Base-by-base conservation (phyloP, 2,113 vertebrate genomes). In the Protobothrops mucrosquamatus region DNA sequence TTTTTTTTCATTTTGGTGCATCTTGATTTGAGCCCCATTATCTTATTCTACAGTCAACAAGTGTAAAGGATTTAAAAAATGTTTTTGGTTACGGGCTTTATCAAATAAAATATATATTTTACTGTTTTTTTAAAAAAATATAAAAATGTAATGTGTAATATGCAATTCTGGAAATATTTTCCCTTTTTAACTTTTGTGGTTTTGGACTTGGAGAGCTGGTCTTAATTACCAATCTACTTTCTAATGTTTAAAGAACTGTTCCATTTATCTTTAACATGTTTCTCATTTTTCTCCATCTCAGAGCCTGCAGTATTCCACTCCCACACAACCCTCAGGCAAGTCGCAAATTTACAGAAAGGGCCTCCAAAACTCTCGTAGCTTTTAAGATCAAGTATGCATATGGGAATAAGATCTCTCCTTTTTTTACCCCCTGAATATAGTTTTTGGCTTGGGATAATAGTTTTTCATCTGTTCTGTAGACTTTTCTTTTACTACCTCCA, bases 121-220 rank as follows among this genome's bases (percentile, higher is more conserved):
- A 97, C 96, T 96, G 94, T 14, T 24, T 96, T 97, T 97, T 97
- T 95, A n/a, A 39, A 39, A 39, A 95, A 94, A 87, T 55, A 92
- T 46, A 61, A n/a, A 85, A 61, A 92, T 20, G 97, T 97, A 97
- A 97, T 97, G 96, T 94, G 97, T 97, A 98, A 98, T 97, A 96
- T 97, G 96, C 97, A 98, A 98, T 98, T 97, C 97, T 98, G 97
- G 97, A 98, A 97, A 97, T 97, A 97, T 98, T 98, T 98, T 98
- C 96, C 97, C 97, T 97, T 98, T 98, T 97, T 97, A 97, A 97
- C 96, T 97, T 97, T 96, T 97, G 97, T 97, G 98, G 98, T 97
- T 98, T 98, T 96, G 95, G 96, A 97, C 95, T 94, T 94, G 92
- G 97, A 97, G 96, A 96, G 95, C 97, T 98, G 98, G 96, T 97